Conservation (phyloP, 2,797 vertebrate genomes). For the Borostomias antarcticus region DNA sequence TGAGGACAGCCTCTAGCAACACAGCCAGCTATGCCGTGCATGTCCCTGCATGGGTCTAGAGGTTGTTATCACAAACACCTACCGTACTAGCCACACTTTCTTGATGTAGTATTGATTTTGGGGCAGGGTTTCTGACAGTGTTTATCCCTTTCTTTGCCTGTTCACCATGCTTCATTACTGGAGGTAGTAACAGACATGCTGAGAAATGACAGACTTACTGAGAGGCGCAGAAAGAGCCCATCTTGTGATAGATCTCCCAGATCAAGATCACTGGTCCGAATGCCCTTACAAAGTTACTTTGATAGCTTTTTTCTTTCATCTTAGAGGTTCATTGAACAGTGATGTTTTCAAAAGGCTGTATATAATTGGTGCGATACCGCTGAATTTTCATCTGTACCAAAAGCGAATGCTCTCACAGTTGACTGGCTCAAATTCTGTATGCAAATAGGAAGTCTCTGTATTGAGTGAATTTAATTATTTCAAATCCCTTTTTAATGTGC, state of each 20-base stretch:
- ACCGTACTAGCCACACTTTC: constrained; percentile 1
- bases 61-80: constrained; percentile 16
- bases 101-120: constrained; percentile 10
- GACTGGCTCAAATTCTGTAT: constrained; percentile 18
- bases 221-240: not conserved
- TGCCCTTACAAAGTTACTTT: not conserved
- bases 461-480: constrained; percentile 3
- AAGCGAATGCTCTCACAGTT: not conserved
- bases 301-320: not conserved
- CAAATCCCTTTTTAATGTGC: not conserved
- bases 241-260: not conserved
- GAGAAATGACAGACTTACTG: no score
- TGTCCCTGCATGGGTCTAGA: not conserved
- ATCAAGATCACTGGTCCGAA: not conserved
- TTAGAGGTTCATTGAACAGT: constrained; percentile 8
- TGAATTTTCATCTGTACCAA: not conserved
- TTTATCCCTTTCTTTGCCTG: not conserved
- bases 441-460: constrained; percentile 9
- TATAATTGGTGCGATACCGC: not conserved
- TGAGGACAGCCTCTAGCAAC: not conserved
- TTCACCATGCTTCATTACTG: not conserved
- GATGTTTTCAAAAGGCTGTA: not conserved
- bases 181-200: no score
- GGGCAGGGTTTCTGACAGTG: constrained; percentile 3
- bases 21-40: not conserved